phyloP scores from a whole-genome alignment of 2,888 invertebrate species.

The Dryomyza anilis region DNA sequence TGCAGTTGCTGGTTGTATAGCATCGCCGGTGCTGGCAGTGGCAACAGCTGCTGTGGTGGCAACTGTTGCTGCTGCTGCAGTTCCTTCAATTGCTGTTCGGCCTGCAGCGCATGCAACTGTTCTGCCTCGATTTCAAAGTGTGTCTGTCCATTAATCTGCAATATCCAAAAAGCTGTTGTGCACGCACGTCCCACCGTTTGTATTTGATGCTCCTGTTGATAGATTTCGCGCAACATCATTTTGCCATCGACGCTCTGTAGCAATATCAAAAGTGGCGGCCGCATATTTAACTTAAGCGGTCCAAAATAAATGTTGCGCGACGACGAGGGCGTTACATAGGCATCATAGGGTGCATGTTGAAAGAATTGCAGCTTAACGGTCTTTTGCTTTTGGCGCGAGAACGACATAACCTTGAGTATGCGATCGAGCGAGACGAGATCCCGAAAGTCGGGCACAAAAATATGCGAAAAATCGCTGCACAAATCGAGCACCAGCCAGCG shows the following conservation, averaged over 20 bases:
- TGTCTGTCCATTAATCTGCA: conserved; percentile 48
- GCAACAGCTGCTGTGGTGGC: too few relatives aligned
- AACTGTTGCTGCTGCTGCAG: neutral
- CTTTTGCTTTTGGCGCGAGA: conserved; percentile 47
- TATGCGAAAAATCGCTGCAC: conserved; percentile 58
- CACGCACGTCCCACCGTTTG: conserved; percentile 32
- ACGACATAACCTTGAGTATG: conserved; percentile 53
- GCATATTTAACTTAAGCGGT: conserved; percentile 46
- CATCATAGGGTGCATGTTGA: conserved; percentile 51
- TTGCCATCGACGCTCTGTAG: conserved; percentile 57
- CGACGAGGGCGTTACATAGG: conserved; percentile 53
- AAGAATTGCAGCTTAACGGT: conserved; percentile 56
- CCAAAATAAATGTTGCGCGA: conserved; percentile 57
- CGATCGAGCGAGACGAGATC: conserved; percentile 55
- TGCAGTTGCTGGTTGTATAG: neutral
- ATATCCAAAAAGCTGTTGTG: conserved; percentile 57
- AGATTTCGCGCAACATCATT: conserved; percentile 58
- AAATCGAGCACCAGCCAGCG: conserved; percentile 58
- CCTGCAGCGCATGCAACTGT: neutral
- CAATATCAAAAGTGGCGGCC: conserved; percentile 50
- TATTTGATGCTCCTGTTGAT: conserved; percentile 51
- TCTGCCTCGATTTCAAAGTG: conserved; percentile 45
- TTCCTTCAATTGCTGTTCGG: neutral
- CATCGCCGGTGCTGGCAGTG: neutral
- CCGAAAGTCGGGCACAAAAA: conserved; percentile 56